Evolutionary conservation across 2,888 invertebrate species (phyloP), one percentile per base, ranked within the genome.

Genomic region (Tryphoninae sp.): DNA sequence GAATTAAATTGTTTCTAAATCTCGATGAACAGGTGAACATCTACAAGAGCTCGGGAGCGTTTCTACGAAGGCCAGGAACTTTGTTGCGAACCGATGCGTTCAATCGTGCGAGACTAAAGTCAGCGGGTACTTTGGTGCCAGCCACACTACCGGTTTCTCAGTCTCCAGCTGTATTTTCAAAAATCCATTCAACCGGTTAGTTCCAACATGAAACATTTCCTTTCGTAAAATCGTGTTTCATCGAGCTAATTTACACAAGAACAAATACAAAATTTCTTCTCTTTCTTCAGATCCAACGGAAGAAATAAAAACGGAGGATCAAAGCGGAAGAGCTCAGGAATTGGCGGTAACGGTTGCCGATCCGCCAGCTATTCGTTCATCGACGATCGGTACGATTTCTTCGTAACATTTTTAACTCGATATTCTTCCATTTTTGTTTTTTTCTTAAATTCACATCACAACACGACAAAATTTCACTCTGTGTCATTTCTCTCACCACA

Each of bases 281-380:
- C 23, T 33, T 40, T 7, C 51, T 40, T 16, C 23, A 62, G 77
- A 61, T 74, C 9, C 64, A 49, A n/a, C 58, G 51, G 51, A 73
- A 22, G 73, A 73, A 71, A 64, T 68, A 3, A 86, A 87, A 78
- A 80, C 67, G 45, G 84, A 85, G 40, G 91, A 91, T 86, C 91
- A 91, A 78, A 90, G 87, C 78, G 86, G 86, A 78, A 87, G 88
- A 83, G 90, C 91, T 8, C 91, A 91, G 85, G 91, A 91, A 83
- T 79, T 90, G 68, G 90, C 89, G 26, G 88, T 89, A 40, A 87
- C 89, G 3, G 76, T 91, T 72, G 86, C 91, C 55, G 88, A 90
- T 68, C 89, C 89, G n/a, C 89, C 90, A 67, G 73, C 80, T 71
- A 73, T 64, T 80, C 61, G 26, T 82, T 74, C 86, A n/a, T 68